Conservation (phyloP, 2,888 invertebrate genomes). For the Epirrhoe tristata region DNA sequence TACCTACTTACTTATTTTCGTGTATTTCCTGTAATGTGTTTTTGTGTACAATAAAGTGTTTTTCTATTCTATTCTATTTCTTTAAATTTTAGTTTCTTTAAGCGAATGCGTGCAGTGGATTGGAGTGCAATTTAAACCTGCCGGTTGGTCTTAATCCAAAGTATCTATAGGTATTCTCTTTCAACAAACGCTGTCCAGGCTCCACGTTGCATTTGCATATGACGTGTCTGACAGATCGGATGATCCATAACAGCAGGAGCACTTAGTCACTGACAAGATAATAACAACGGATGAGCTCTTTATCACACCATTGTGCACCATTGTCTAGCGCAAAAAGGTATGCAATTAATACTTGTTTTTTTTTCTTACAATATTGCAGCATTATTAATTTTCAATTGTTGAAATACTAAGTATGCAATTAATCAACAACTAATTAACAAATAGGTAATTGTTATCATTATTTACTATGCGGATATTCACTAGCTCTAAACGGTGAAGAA, state of each 20-base stretch:
- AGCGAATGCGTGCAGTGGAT: no score
- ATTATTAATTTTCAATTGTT: background rate
- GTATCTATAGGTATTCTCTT: no score
- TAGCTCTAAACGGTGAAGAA: no score
- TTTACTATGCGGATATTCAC: no score
- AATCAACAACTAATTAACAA: background rate
- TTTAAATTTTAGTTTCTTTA: no score
- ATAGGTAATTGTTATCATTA: no score
- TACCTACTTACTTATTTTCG: no score
- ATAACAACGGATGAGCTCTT: background rate
- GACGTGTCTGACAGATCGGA: background rate
- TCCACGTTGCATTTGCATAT: background rate
- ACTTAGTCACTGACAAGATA: slow-evolving; percentile 12
- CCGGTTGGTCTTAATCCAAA: no score
- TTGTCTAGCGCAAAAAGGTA: slow-evolving; percentile 8
- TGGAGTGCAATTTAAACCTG: no score
- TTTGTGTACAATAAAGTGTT: no score
- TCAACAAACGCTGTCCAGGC: background rate
- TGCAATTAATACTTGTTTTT: slow-evolving; percentile 12
- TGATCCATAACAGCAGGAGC: background rate
- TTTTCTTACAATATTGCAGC: background rate
- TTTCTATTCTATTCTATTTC: no score
- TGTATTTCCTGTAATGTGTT: no score
- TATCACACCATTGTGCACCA: slow-evolving; percentile 13
- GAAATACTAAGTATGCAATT: background rate